Base-by-base conservation (phyloP, 2,888 invertebrate genomes). In the Formica aserva region DNA sequence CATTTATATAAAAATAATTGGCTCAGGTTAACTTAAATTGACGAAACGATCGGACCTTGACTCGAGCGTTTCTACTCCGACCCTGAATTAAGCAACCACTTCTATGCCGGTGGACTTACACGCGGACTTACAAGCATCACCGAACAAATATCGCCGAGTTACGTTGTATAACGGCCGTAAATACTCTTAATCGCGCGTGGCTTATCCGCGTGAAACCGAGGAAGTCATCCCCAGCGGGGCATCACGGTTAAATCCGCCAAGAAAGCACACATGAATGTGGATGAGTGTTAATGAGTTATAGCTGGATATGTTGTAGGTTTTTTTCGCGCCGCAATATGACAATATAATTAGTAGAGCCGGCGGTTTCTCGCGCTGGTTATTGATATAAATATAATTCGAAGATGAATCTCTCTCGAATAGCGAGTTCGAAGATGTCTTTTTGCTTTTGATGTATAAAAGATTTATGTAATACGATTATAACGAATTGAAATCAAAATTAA, bases 121-220 rank as follows among this genome's bases (percentile, higher is more conserved):
- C 48, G 74, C 66, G 83, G 86, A 72, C 52, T 80, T 83, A 55
- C 67, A 75, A 65, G 62, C 32, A 52, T 57, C 32, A 15, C 18
- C 8, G 48, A 32, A 41, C 60, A 41, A 41, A 41, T 13, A 60
- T 52, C 29, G 52, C 48, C 41, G 48, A 26, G 55, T 57, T 45
- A 74, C 55, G 32, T 82, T 65, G 67, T 62, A 13, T 69, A 67
- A 82, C 67, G 67, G 15, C 26, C 52, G 32, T 55, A 55, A 62
- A 26, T 75, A 82, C n/a, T 75, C 76, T 67, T 82, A 82, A 82
- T 82, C 26, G 71, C 62, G 76, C 76, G 45, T 66, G 32, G 45
- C 52, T 82, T 82, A 82, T 82, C 41, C 60, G 63, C 75, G 66
- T 60, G 45, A 65, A 76, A 75, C 62, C 69, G 81, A 74, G 52